Evolutionary conservation across 2,797 vertebrate species (phyloP), one percentile per base, ranked within the genome.

Genomic region (Catamblyrhynchus diadema): DNA sequence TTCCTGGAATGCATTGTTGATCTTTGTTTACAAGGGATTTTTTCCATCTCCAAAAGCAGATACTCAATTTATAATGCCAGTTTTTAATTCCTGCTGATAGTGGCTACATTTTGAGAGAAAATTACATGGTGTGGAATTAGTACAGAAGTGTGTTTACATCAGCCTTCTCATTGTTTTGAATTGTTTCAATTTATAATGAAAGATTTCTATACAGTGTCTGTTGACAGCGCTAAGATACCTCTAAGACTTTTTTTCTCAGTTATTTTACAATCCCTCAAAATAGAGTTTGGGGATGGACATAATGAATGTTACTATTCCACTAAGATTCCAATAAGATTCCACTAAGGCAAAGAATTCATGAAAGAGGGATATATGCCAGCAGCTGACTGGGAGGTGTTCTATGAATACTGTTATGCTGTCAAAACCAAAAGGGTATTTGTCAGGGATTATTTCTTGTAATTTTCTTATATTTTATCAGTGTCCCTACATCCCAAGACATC

Each of bases 91-190:
- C 79, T 86, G 39, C 50, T 92, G 62, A 89, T 89, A 90, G 47
- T 93, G 33, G 82, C 81, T 92, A 72, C 47, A 86, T 71, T 78
- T 59, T 83, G 70, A 81, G 66, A 62, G 53, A 88, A 93, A 95
- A 94, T 95, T 96, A 62, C 45, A 66, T 61, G 44, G 73, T 92
- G 48, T 70, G 32, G 64, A 94, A 91, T 67, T 90, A 85, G 59
- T 89, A 86, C 41, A 86, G 51, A 95, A 95, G n/a, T 86, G 32
- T 96, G 70, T 89, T 95, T 95, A 93, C 64, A 47, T 44, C 78
- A 92, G 57, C 45, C 53, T 93, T 95, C n/a, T 91, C 50, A 70
- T 85, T 93, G 64, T 91, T 97, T 94, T 93, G 66, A 92, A 74
- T 56, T 93, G 62, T 30, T 33, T 50, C 56, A 83, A 81, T 95